Evolutionary conservation across 2,113 vertebrate species (phyloP).

Genomic region (Podarcis raffonei): DNA sequence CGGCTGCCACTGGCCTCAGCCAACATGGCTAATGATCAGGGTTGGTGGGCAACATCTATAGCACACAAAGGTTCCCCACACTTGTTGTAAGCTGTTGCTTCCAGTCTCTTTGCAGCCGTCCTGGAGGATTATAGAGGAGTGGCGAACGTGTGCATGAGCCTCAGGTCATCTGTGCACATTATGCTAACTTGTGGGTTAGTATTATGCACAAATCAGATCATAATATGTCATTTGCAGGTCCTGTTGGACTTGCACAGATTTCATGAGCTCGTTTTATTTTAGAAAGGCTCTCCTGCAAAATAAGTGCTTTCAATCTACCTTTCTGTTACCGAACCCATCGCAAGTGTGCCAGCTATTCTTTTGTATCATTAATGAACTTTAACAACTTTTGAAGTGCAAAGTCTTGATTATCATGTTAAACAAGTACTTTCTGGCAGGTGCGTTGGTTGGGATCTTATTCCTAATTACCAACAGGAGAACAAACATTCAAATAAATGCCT

Average conservation of each 20-base stretch:
- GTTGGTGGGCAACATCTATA: too few relatives aligned
- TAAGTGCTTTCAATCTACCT: not conserved
- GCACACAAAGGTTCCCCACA: too few relatives aligned
- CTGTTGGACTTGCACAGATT: not conserved
- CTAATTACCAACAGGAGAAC: constrained; percentile 2
- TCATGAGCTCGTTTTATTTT: not conserved
- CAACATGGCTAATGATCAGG: too few relatives aligned
- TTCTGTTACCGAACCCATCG: not conserved
- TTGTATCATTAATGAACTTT: constrained; percentile 43
- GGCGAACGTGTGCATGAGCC: not conserved
- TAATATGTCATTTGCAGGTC: not conserved
- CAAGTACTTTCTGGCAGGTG: constrained; percentile 41
- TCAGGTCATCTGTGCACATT: not conserved
- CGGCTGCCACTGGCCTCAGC: too few relatives aligned
- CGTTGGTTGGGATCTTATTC: constrained; percentile 39
- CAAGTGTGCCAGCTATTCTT: constrained; percentile 31
- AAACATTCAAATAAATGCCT: not conserved
- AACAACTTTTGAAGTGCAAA: constrained; percentile 34
- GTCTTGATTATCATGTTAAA: constrained; percentile 50
- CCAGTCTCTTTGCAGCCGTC: not conserved
- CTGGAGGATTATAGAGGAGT: not conserved
- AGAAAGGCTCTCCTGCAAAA: not conserved
- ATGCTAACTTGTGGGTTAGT: not conserved
- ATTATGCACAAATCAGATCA: not conserved
- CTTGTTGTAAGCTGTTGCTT: not conserved